Base-by-base conservation (phyloP, 2,797 vertebrate species). In the Channa striata region DNA sequence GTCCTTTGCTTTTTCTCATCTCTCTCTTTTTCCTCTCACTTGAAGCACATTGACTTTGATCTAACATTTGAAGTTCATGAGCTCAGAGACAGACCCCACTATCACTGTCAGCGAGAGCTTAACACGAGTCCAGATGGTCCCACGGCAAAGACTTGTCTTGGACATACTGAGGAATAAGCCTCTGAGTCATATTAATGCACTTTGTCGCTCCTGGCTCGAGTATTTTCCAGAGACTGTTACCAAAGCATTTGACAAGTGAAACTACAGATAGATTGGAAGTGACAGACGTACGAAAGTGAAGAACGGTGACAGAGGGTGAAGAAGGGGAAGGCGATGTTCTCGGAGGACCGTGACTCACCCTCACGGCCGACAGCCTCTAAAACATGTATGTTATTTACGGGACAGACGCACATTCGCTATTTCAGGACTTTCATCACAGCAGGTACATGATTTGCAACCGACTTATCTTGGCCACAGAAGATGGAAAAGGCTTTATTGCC, bases 341-440 rank as follows among this genome's bases (percentile, higher is more conserved):
- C 75, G 54, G 68, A 70, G 74, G 67, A 60, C 56, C n/a, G 37
- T 92, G 91, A 92, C 86, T 93, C 92, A 92, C 69, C 33, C 81
- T 81, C 70, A 57, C 74, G 75, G 86, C 90, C 86, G 47, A 61
- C 77, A 81, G 91, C 90, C 46, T 43, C 64, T 30, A 16, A 76
- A 68, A 62, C 73, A 72, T 77, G 52, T 65, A 77, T 58, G 73
- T 82, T 92, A 90, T 92, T 91, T 87, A 85, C 83, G 83, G 86
- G 48, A 49, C 19, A 60, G 42, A 65, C 11, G 8, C 33, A 54
- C 12, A n/a, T 65, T 34, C 64, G 48, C 65, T 80, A 59, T 77
- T 72, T 62, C 25, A 44, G 65, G 65, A 36, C 37, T 66, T 56
- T 43, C 30, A 34, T 78, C 71, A 49, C 68, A 78, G 69, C 44